Conservation (phyloP, 2,797 vertebrate species). For the Clarias laeviceps region DNA sequence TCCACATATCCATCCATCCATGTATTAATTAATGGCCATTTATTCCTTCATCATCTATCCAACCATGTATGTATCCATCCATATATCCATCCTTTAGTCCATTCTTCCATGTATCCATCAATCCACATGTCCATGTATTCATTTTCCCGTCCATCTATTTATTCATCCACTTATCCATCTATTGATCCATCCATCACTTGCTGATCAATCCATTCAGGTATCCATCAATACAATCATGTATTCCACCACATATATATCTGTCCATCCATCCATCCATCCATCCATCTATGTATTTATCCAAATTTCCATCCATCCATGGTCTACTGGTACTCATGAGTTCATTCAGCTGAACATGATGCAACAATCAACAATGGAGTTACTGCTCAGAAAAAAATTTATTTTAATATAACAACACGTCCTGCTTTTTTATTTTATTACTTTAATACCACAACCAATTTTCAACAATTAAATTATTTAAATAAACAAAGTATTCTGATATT, state of each 20-base stretch:
- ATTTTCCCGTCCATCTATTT: no score
- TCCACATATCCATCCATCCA: neutral
- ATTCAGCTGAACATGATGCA: neutral
- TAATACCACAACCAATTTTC: neutral
- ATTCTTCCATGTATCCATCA: neutral
- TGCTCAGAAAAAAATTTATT: neutral
- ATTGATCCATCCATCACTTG: neutral
- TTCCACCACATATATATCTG: neutral
- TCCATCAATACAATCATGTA: neutral
- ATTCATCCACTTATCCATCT: neutral
- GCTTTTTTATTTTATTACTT: neutral
- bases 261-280: neutral
- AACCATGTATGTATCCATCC: neutral
- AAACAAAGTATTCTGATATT: neutral
- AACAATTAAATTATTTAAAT: neutral
- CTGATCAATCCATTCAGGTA: neutral
- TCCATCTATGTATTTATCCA: neutral
- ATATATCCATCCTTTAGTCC: neutral
- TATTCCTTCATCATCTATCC: neutral
- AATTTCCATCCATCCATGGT: neutral
- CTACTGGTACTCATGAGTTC: neutral
- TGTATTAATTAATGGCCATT: no score
- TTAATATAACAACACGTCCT: neutral
- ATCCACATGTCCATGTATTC: neutral
- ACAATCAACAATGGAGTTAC: neutral